Percentiles rank a stretch among this genome's conserved stretches.
Conservation (phyloP, 2,113 vertebrate genomes). For the Catharus bicknelli region DNA sequence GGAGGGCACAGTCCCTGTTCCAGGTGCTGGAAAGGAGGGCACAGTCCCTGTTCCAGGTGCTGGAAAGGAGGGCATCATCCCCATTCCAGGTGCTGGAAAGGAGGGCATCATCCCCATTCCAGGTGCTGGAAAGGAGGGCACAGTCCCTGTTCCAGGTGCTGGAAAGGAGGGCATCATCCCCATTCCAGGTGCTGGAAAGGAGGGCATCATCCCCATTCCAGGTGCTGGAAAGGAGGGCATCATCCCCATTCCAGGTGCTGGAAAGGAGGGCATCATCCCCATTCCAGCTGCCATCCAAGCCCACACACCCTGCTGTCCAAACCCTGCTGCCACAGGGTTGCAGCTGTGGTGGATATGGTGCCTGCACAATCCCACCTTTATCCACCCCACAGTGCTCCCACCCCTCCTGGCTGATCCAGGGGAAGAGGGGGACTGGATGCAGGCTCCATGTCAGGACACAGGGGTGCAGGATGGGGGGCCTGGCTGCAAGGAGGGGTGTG, state of each 20-base stretch:
- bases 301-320: not conserved
- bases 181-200: accelerated
- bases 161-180: not conserved
- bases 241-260: too few relatives aligned
- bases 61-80: not conserved
- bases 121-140: not conserved
- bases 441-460: not conserved
- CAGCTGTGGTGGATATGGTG: accelerated
- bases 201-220: accelerated
- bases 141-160: accelerated
- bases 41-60: accelerated
- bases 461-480: not conserved
- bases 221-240: not conserved
- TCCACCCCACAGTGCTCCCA: accelerated
- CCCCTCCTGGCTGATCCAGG: not conserved
- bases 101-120: accelerated
- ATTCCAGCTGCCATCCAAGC: accelerated
- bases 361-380: not conserved
- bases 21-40: not conserved
- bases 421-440: not conserved
- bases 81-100: accelerated
- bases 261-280: not conserved
- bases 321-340: not conserved
- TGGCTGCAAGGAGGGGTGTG: not conserved
- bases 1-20: accelerated